These are phyloP conservation scores for Helicoverpa armigera DNA, from an alignment of 1,140 invertebrate genomes.

Conservation along the genomic window DNA sequence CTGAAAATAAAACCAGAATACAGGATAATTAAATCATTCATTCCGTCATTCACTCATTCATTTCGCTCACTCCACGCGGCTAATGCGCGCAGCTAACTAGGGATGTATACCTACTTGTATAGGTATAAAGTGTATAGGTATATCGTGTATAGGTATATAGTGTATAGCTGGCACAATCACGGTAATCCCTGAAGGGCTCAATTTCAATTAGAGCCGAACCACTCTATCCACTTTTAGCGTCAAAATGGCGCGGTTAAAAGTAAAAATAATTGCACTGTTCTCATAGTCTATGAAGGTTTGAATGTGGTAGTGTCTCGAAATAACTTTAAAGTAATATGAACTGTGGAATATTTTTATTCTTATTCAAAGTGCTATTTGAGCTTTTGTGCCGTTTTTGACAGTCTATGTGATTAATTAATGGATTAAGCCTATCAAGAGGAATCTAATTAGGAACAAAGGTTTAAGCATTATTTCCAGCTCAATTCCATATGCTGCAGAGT, in stretches of 20 bases:
- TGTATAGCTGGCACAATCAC: conserved; percentile 8
- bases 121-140: background rate
- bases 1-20: background rate
- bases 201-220: conserved; percentile 28
- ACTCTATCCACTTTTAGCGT: conserved; percentile 12
- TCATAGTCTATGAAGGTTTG: background rate
- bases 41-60: background rate
- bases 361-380: background rate
- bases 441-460: too few relatives aligned
- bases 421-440: too few relatives aligned
- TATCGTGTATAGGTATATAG: background rate
- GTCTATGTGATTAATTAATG: too few relatives aligned
- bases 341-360: background rate
- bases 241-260: background rate
- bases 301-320: too few relatives aligned
- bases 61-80: background rate
- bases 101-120: background rate
- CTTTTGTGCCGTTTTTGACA: too few relatives aligned
- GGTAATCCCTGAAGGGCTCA: conserved; percentile 33
- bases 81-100: conserved; percentile 12
- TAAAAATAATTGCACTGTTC: conserved; percentile 13
- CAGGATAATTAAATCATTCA: conserved; percentile 11
- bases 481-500: too few relatives aligned
- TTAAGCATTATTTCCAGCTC: too few relatives aligned
- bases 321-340: too few relatives aligned